Conservation (phyloP, 2,888 invertebrate genomes). For the Pyrrhia umbra region DNA sequence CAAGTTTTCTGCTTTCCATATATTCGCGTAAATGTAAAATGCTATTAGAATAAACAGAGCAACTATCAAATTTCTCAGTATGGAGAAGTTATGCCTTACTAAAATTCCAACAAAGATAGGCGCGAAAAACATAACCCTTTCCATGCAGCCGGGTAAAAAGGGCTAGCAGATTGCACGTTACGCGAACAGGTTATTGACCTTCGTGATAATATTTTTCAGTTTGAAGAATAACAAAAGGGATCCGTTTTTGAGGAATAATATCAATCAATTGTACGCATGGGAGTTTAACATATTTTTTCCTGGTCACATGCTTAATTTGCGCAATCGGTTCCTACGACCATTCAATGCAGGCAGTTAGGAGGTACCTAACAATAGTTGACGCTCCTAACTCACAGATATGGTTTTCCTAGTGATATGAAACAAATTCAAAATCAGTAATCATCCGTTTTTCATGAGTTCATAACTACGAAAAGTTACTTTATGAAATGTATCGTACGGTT, state of each 20-base stretch:
- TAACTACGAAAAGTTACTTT: constrained; percentile 12
- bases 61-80: constrained; percentile 25
- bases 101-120: constrained; percentile 2
- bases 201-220: constrained; percentile 3
- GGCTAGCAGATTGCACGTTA: too few species aligned
- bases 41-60: constrained; percentile 38
- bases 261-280: constrained; percentile 3
- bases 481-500: constrained; percentile 45
- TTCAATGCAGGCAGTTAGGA: neutral
- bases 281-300: neutral
- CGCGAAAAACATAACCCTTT: neutral
- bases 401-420: neutral
- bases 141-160: too few species aligned
- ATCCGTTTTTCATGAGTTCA: neutral
- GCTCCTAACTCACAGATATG: neutral
- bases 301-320: neutral
- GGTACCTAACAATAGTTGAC: neutral
- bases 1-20: constrained; percentile 35
- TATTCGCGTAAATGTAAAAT: constrained; percentile 30
- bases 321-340: neutral
- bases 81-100: neutral
- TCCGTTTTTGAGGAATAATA: constrained; percentile 9
- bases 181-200: constrained; percentile 16
- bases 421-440: neutral
- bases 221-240: constrained; percentile 5